Percentiles rank a stretch among this genome's conserved stretches.
Conservation (phyloP, 1,140 invertebrate genomes). For the Formica selysi region DNA sequence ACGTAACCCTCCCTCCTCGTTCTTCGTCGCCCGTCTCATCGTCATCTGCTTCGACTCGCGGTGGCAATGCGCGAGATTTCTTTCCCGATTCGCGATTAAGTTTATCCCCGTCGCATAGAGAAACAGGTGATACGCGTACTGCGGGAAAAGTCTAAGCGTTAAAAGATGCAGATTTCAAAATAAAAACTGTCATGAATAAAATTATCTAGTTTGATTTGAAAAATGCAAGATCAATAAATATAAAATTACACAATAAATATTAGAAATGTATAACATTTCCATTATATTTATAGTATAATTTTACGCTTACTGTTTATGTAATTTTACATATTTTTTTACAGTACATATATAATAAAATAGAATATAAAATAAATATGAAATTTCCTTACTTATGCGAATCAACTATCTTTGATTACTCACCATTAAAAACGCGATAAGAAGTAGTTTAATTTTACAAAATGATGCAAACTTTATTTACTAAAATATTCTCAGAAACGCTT, state of each 20-base stretch:
- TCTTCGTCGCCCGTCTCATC: conserved; percentile 31
- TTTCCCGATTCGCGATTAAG: conserved; percentile 53
- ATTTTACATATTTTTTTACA: too few species aligned
- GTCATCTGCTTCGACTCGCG: conserved; percentile 77
- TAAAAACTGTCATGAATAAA: conserved; percentile 45
- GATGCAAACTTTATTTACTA: not conserved
- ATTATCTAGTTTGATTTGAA: conserved; percentile 1
- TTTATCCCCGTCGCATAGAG: conserved; percentile 50
- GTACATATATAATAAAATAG: too few species aligned
- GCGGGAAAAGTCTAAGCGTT: not conserved
- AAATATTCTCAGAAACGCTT: not conserved
- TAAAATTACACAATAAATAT: too few species aligned
- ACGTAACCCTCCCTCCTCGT: conserved; percentile 29
- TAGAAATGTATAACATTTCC: too few species aligned
- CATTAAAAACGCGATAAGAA: too few species aligned
- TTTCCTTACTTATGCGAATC: too few species aligned
- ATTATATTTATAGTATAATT: too few species aligned
- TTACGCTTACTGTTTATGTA: too few species aligned
- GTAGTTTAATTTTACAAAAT: too few species aligned
- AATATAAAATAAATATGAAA: too few species aligned
- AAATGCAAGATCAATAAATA: not conserved
- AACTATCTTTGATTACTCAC: too few species aligned
- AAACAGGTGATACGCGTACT: conserved; percentile 53
- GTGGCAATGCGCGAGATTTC: conserved; percentile 58
- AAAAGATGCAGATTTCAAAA: conserved; percentile 11